phyloP scores from a whole-genome alignment of 1,140 invertebrate species.

The Drosophila arizonae region DNA sequence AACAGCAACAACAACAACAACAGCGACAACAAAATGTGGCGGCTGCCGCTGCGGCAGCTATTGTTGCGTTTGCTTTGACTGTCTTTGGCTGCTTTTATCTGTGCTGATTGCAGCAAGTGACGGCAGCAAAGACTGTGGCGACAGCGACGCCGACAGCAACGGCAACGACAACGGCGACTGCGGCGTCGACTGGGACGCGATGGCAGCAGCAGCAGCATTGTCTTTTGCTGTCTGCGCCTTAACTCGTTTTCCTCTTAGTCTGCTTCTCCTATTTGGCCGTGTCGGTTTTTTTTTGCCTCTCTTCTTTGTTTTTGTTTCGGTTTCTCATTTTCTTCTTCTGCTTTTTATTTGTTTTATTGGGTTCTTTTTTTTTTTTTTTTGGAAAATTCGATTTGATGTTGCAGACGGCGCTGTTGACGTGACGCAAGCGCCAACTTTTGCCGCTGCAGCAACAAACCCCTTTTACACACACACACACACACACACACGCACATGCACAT shows the following conservation, averaged over 20 bases:
- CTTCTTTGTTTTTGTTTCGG: conserved; percentile 23
- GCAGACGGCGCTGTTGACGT: conserved; percentile 30
- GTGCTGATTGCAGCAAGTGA: conserved; percentile 42
- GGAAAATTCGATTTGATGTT: conserved; percentile 46
- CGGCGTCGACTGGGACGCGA: conserved; percentile 12
- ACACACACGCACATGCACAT: background rate
- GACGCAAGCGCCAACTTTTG: conserved; percentile 47
- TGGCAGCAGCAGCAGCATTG: conserved; percentile 27
- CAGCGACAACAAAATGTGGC: conserved; percentile 20
- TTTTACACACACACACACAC: background rate
- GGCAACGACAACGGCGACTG: background rate
- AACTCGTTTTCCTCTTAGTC: conserved; percentile 47
- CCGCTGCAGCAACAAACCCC: conserved; percentile 19
- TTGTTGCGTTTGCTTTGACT: conserved; percentile 28
- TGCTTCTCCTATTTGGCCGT: conserved; percentile 32
- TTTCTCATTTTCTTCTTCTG: conserved; percentile 5
- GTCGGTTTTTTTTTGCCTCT: conserved; percentile 13
- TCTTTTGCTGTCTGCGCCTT: conserved; percentile 44
- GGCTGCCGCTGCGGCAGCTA: conserved; percentile 17
- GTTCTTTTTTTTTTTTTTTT: conserved; percentile 13
- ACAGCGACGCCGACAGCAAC: background rate
- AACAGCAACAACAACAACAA: conserved; percentile 18
- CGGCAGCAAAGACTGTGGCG: conserved; percentile 8
- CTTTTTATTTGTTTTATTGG: conserved; percentile 20
- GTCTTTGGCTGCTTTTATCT: conserved; percentile 33